These are phyloP conservation scores for Myodes glareolus DNA, from an alignment of 2,113 vertebrate species.

Conservation along the genomic window DNA sequence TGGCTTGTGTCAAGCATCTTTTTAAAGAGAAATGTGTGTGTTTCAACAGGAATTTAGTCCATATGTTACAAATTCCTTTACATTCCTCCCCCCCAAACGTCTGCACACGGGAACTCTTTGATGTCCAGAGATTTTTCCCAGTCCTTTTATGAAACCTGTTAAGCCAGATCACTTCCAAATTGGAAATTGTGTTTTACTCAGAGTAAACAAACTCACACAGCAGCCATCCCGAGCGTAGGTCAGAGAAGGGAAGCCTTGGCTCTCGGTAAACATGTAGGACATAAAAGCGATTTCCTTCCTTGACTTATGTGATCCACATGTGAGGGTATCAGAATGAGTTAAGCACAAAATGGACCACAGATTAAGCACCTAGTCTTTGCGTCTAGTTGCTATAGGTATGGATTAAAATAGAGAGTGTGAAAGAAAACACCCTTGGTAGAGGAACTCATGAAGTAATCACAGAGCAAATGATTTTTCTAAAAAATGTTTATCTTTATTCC, in stretches of 20 bases:
- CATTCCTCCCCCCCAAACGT: conserved; percentile 61
- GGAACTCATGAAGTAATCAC: conserved; percentile 28
- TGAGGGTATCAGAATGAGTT: conserved; percentile 15
- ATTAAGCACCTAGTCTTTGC: not conserved
- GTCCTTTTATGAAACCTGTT: conserved; percentile 66
- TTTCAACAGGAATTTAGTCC: conserved; percentile 71
- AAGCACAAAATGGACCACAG: conserved; percentile 33
- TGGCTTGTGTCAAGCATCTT: conserved; percentile 54
- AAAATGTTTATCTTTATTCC: not conserved
- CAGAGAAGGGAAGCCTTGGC: conserved; percentile 47
- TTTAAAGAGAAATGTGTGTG: conserved; percentile 55
- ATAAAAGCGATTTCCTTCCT: conserved; percentile 60
- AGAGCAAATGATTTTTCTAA: conserved; percentile 4
- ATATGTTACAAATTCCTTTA: conserved; percentile 67
- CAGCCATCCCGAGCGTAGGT: conserved; percentile 51
- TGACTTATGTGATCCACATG: conserved; percentile 57
- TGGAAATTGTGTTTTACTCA: conserved; percentile 66
- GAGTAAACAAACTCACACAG: conserved; percentile 60
- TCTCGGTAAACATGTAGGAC: conserved; percentile 49
- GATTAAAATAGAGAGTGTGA: not conserved
- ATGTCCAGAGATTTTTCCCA: conserved; percentile 50
- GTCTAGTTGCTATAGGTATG: not conserved
- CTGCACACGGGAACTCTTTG: conserved; percentile 39
- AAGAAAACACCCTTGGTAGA: conserved; percentile 41
- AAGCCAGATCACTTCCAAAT: conserved; percentile 61